Base-by-base conservation (phyloP, 2,888 invertebrate species). In the Rhogogaster chlorosoma region DNA sequence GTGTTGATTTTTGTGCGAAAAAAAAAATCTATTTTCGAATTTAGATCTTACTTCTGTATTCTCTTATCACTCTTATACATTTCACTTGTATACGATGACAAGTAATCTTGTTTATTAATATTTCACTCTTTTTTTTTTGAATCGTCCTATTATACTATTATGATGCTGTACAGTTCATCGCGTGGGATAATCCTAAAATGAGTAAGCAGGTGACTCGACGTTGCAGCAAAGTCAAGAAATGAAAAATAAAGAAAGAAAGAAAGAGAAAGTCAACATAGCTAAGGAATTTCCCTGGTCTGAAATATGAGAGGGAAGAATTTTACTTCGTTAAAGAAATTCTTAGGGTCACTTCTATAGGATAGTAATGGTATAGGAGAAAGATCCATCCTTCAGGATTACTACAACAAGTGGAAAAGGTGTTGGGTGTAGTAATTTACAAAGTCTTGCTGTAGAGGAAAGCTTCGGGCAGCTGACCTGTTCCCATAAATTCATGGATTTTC, bases 401-500 rank as follows among this genome's bases (percentile, higher is more conserved):
- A n/a, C n/a, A 18, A 53, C n/a, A 53, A 53, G 53, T 53, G 53
- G n/a, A 53, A 53, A 53, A 53, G 18, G 49, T 49, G 49, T 49
- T 18, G 0, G 1, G 18, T 18, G 53, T 7, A 53, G n/a, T 61
- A 26, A 26, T 26, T 61, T 61, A 10, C 26, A 12, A 45, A 45
- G 22, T 26, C 10, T 10, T 12, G 10, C 1, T 12, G 18, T 6
- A 61, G 22, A 61, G 61, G 7, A 26, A 10, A 61, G 26, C 4
- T 9, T 61, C 22, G 22, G 2, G 61, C 61, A 61, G 61, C 61
- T 61, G 67, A 1, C 32, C n/a, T 53, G 7, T 53, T 26, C 32
- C 67, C 67, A 67, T 32, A 29, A 67, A 67, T 32, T 67, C 67
- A 67, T 67, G 67, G 32, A 67, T 67, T 67, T 32, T 67, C 32